Evolutionary conservation across 2,113 vertebrate genomes (phyloP).

Genomic region (Illadopsis cleaveri): DNA sequence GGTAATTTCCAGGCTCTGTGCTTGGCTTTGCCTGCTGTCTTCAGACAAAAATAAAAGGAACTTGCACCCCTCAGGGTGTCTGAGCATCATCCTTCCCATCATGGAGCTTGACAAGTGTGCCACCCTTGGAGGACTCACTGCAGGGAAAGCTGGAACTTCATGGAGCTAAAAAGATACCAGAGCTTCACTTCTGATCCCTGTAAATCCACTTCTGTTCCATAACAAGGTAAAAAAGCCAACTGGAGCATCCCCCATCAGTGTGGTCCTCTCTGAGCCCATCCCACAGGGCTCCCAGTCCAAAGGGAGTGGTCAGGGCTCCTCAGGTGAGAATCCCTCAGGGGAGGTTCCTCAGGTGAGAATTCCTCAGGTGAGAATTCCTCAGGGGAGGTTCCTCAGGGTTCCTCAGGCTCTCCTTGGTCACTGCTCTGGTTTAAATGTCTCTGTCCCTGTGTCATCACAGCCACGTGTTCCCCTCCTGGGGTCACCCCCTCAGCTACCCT

Average conservation of each 20-base stretch:
- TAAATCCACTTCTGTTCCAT: neutral
- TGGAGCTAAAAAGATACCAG: neutral
- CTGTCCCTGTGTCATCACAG: neutral
- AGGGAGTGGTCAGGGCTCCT: neutral
- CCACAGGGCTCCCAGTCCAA: neutral
- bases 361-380: neutral
- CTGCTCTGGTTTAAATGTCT: neutral
- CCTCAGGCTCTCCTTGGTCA: neutral
- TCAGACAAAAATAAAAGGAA: neutral
- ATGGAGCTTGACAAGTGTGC: neutral
- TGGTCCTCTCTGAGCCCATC: neutral
- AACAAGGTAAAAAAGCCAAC: neutral
- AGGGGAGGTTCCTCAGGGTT: neutral
- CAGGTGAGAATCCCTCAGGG: neutral
- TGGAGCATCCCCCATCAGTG: neutral
- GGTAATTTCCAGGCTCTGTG: neutral
- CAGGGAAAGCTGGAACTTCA: neutral
- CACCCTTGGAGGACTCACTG: neutral
- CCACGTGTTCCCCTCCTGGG: neutral
- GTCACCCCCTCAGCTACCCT: neutral
- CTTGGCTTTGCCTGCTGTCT: neutral
- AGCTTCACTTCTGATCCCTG: neutral
- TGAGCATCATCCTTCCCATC: neutral
- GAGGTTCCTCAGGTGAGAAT: neutral
- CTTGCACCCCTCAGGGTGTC: neutral